phyloP scores from a whole-genome alignment of 2,888 invertebrate genomes.

The Rhabditophanes sp. region DNA sequence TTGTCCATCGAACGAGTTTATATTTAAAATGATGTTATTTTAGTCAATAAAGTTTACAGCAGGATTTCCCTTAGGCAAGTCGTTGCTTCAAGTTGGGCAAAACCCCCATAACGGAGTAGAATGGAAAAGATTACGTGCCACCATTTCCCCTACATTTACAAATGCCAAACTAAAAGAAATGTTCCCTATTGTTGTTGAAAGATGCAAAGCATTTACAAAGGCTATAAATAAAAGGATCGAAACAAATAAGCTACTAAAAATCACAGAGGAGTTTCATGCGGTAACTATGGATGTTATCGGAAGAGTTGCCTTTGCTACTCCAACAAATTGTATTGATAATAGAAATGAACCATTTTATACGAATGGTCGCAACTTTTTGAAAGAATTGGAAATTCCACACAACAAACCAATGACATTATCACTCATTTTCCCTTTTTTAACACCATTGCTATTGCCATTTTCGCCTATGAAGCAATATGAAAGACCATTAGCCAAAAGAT shows the following conservation, averaged over 20 bases:
- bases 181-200: constrained; percentile 11
- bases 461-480: constrained; percentile 1
- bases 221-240: constrained; percentile 14
- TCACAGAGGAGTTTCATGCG: constrained; percentile 22
- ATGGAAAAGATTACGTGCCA: constrained; percentile 55
- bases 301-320: constrained; percentile 23
- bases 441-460: constrained; percentile 5
- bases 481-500: constrained; percentile 2
- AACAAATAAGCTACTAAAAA: constrained; percentile 14
- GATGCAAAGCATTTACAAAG: constrained; percentile 11
- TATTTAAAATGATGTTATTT: too few species aligned
- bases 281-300: constrained; percentile 30
- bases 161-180: constrained; percentile 54
- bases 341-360: constrained; percentile 17
- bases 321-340: constrained; percentile 17
- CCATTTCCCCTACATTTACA: constrained; percentile 57
- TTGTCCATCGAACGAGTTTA: too few species aligned
- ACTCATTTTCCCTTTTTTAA: neutral
- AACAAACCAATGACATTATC: constrained; percentile 1
- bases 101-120: constrained; percentile 46
- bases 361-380: constrained; percentile 9
- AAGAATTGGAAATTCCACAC: constrained; percentile 3
- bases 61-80: constrained; percentile 8
- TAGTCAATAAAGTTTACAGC: constrained; percentile 3
- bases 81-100: constrained; percentile 7